phyloP scores from a whole-genome alignment of 2,113 vertebrate genomes.

The Neopipo cinnamomea region DNA sequence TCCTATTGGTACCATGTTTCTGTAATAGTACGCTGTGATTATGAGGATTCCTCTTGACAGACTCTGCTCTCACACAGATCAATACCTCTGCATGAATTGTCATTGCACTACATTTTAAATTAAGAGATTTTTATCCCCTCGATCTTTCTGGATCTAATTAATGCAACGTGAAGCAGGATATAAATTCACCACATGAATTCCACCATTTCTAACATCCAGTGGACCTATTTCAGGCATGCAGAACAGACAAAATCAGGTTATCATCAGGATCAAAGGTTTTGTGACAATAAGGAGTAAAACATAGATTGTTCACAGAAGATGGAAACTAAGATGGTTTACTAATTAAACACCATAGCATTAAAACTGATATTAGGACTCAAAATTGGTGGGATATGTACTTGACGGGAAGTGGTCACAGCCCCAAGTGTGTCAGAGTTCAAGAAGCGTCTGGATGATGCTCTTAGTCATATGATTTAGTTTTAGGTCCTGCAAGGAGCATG shows the following conservation, averaged over 20 bases:
- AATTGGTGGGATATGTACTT: background rate
- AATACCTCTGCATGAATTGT: background rate
- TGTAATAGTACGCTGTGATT: background rate
- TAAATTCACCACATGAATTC: background rate
- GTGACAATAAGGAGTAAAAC: background rate
- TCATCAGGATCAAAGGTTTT: background rate
- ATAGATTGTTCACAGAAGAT: background rate
- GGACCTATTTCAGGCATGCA: background rate
- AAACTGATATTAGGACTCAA: background rate
- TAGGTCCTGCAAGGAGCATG: background rate
- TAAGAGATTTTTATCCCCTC: background rate
- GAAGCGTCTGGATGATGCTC: background rate
- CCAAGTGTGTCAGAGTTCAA: background rate
- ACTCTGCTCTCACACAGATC: background rate
- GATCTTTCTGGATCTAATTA: background rate
- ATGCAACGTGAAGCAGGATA: background rate
- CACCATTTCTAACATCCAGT: background rate
- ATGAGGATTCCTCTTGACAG: background rate
- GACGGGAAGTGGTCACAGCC: background rate
- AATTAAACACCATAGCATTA: background rate
- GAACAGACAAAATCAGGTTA: background rate
- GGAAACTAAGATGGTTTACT: background rate
- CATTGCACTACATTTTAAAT: background rate
- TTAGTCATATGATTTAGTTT: background rate
- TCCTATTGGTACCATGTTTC: background rate